Conservation (phyloP, 2,797 vertebrate species). For the Scomberomorus guttatus region DNA sequence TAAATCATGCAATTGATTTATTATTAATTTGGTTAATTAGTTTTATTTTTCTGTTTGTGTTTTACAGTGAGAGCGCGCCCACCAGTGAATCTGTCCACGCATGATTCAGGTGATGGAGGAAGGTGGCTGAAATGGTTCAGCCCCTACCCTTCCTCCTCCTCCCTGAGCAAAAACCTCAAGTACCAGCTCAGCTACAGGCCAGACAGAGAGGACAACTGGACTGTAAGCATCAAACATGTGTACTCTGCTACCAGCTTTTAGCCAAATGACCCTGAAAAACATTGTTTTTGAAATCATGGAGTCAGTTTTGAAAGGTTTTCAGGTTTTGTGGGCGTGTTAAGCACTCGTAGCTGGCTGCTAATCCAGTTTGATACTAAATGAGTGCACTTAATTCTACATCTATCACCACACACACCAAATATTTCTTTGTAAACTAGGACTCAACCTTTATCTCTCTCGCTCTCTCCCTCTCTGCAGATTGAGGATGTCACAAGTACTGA, state of each 20-base stretch:
- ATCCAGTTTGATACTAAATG: background rate
- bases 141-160: constrained; percentile 72
- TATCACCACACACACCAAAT: background rate
- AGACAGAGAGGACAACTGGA: constrained; percentile 74
- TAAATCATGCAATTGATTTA: background rate
- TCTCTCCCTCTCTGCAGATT: constrained; percentile 54
- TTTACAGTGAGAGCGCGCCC: constrained; percentile 73
- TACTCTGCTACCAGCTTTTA: background rate
- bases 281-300: no score
- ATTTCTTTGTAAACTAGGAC: background rate
- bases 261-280: background rate
- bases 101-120: constrained; percentile 31
- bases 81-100: constrained; percentile 65
- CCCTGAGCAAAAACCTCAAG: constrained; percentile 59
- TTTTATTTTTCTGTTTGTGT: constrained; percentile 35
- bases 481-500: constrained; percentile 39
- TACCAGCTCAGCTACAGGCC: constrained; percentile 82
- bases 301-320: background rate
- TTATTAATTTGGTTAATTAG: no score
- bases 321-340: background rate
- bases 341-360: background rate
- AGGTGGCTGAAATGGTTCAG: constrained; percentile 75
- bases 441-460: background rate
- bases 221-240: constrained; percentile 64
- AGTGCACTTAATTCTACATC: background rate